Evolutionary conservation across 1,140 invertebrate genomes (phyloP), one percentile per base, ranked within the genome.

Genomic region (Belonocnema kinseyi): DNA sequence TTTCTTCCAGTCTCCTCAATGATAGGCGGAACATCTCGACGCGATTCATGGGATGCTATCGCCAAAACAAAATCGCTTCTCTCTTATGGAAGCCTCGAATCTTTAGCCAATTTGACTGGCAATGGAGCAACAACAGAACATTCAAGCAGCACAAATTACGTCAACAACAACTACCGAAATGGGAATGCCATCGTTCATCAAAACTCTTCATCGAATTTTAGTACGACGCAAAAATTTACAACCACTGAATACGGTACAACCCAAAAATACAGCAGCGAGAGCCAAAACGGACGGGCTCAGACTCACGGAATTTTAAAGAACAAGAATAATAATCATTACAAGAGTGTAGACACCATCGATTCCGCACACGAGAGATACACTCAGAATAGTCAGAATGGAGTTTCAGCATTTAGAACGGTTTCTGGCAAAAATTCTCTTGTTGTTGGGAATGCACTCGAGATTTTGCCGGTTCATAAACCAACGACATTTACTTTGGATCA

Each of bases 41-140:
- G 94, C 74, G 95, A 96, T 84, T 96, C 95, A 11, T 96, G 95
- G 95, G 96, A 97, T 86, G 94, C 94, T 1, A 94, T 96, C 26
- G 94, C 95, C n/a, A 96, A 96, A 89, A 96, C 95, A 2, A 94
- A 94, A 86, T 94, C 95, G 70, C 92, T 95, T 81, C 90, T 96
- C 16, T 94, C 94, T 12, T 93, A 94, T 84, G 93, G 94, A 33
- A 94, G 92, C 82, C 86, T 95, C 21, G 94, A 95, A 85, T 95
- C 94, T 0, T 87, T 95, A 50, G 94, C 94, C 10, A 95, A 95
- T 88, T 88, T 95, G 76, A 93, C 94, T 1, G 93, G 94, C 50
- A 87, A 85, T 13, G n/a, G 66, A 14, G 50, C 40, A 17, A 74
- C 1, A 71, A 75, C 16, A 54, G 2, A 81, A 78, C 54, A 79